Evolutionary conservation across 1,140 invertebrate species (phyloP).

Genomic region (Brachionus rotundiformis): DNA sequence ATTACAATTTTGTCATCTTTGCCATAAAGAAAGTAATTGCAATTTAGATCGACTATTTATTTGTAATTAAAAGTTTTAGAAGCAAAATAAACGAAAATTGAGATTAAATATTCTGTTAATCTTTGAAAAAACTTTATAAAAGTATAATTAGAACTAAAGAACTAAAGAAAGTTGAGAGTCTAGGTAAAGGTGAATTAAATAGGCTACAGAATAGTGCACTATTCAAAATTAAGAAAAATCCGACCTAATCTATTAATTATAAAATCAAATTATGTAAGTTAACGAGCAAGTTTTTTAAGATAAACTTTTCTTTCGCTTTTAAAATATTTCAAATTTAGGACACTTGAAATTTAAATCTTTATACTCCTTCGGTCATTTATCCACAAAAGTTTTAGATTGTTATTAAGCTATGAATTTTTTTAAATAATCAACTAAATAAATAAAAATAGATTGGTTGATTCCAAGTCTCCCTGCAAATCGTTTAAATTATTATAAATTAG

Average conservation of each 20-base stretch:
- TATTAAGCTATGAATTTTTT: slow-evolving; percentile 8
- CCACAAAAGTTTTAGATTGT: background rate
- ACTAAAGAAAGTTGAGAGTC: background rate
- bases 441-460: slow-evolving; percentile 4
- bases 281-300: slow-evolving; percentile 35
- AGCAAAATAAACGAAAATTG: slow-evolving; percentile 6
- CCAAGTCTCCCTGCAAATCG: background rate
- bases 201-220: slow-evolving; percentile 6
- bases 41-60: background rate
- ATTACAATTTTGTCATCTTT: background rate
- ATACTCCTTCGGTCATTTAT: background rate
- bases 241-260: slow-evolving; percentile 48
- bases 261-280: slow-evolving; percentile 49
- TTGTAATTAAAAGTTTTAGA: background rate
- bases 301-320: slow-evolving; percentile 30
- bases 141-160: slow-evolving; percentile 5
- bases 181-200: slow-evolving; percentile 9
- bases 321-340: slow-evolving; percentile 26
- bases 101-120: slow-evolving; percentile 16
- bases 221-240: slow-evolving; percentile 20
- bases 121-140: background rate
- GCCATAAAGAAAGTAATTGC: background rate
- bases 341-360: slow-evolving; percentile 29
- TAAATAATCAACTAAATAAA: slow-evolving; percentile 41
- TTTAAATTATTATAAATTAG: slow-evolving; percentile 29